Conservation (phyloP, 2,888 invertebrate genomes). For the Erynnis tages region DNA sequence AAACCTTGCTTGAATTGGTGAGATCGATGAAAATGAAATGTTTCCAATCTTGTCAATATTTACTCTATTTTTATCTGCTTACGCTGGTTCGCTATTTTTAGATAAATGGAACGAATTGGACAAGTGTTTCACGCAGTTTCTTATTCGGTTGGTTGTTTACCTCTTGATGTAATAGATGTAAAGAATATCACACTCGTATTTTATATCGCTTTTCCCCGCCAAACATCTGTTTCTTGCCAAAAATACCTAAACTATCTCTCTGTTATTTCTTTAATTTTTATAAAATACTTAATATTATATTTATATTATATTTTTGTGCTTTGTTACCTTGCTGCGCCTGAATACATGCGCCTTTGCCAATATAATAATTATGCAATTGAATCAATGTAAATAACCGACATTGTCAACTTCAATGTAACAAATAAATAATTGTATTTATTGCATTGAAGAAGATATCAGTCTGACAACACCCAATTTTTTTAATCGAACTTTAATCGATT, state of each 20-base stretch:
- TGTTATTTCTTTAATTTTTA: background rate
- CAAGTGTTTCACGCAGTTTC: constrained; percentile 45
- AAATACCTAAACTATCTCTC: too few relatives aligned
- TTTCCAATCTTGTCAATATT: constrained; percentile 56
- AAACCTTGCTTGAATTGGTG: constrained; percentile 78
- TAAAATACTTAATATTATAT: background rate
- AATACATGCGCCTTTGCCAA: constrained; percentile 2
- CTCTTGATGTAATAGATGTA: constrained; percentile 31
- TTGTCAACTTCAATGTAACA: background rate
- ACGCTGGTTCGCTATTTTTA: constrained; percentile 71
- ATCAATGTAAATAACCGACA: background rate
- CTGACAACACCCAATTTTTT: too few relatives aligned
- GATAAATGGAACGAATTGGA: constrained; percentile 65
- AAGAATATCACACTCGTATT: background rate
- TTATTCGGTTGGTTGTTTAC: constrained; percentile 61
- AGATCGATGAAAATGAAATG: constrained; percentile 47
- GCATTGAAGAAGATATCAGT: background rate
- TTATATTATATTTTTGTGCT: background rate
- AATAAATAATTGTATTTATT: background rate
- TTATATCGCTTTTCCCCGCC: background rate
- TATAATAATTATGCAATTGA: constrained; percentile 14
- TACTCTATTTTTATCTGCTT: constrained; percentile 66
- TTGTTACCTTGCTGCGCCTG: background rate
- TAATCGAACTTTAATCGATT: too few relatives aligned
- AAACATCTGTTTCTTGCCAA: background rate